Evolutionary conservation across 1,140 invertebrate genomes (phyloP), one percentile per base, ranked within the genome.

Genomic region (Camponotus vicinus): DNA sequence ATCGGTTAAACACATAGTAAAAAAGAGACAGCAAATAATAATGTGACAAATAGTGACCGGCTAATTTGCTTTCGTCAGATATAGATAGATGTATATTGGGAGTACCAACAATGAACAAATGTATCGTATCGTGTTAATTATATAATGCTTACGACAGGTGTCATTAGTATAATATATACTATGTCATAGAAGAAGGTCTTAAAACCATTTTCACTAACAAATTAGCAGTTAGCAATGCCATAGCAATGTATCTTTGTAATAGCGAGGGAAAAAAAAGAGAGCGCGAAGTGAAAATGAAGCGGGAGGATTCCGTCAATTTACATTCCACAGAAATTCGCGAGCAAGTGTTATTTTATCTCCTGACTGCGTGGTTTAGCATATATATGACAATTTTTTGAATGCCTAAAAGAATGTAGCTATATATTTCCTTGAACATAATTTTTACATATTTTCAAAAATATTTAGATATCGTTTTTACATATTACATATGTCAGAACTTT

Each of bases 261-360:
- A 67, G 37, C 1, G 45, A 34, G 13, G 21, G 15, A 40, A 42
- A 42, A 55, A 70, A 76, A 84, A 76, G 78, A 52, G 45, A 45
- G 40, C 27, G 32, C 63, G 32, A 73, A 40, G 42, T 18, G 61
- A 55, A 64, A 83, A 86, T 34, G n/a, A 34, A 75, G 61, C 57
- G 45, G 21, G 57, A 40, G 80, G 75, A 86, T 89, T 88, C 85
- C 83, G 89, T 92, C 88, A 90, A 92, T 91, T 91, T 88, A 59
- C 86, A 88, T 91, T 86, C 86, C 75, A 75, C 76, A 82, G 64
- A 69, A 76, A 90, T 88, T 80, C 86, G 57, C 78, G 76, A 86
- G 87, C 87, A 91, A 92, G 90, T 92, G 91, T 85, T 71, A 87
- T 78, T 80, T 91, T 90, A 86, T 92, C 91, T 88, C 86, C 90